Evolutionary conservation across 2,888 invertebrate genomes (phyloP), one percentile per base, ranked within the genome.

Genomic region (Athalia rosae): DNA sequence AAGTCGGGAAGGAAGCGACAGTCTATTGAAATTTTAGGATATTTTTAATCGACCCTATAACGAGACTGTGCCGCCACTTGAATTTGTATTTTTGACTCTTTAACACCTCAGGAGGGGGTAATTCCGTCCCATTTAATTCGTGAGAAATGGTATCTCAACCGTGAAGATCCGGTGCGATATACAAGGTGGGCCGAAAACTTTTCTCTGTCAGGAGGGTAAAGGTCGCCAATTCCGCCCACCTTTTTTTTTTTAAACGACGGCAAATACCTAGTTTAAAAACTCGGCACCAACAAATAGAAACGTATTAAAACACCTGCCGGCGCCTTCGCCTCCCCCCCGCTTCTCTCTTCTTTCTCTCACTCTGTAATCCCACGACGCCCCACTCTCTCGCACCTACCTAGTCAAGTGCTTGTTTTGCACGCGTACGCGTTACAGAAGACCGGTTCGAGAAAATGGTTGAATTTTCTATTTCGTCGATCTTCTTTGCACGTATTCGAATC

Each of bases 261-360:
- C n/a, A 71, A 71, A 71, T 71, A n/a, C n/a, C n/a, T n/a, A 58
- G 58, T 13, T 58, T 58, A 58, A 71, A 58, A n/a, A 45, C 58
- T 71, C 71, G 58, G 56, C 15, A 15, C n/a, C 48, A 58, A 74
- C 74, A 48, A 50, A 62, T 74, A 74, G 74, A 62, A 45, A 13
- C 74, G 74, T 74, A 74, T 74, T 62, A 62, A 50, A 74, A 74
- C 74, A 74, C 74, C 74, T 74, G 74, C 74, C 74, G 74, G 74
- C 59, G 61, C 74, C 61, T 61, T 48, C 5, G 64, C 69, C 73
- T 58, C 9, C 59, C 43, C 76, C 78, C 71, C 78, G 59, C 78
- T 48, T 48, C 73, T 69, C 79, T 79, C 71, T 76, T 53, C 56
- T 62, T 63, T 63, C 15, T 28, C 28, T 28, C 28, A 28, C 28